Evolutionary conservation across 2,888 invertebrate genomes (phyloP), one percentile per base, ranked within the genome.

Genomic region (Rhogogaster chlorosoma): DNA sequence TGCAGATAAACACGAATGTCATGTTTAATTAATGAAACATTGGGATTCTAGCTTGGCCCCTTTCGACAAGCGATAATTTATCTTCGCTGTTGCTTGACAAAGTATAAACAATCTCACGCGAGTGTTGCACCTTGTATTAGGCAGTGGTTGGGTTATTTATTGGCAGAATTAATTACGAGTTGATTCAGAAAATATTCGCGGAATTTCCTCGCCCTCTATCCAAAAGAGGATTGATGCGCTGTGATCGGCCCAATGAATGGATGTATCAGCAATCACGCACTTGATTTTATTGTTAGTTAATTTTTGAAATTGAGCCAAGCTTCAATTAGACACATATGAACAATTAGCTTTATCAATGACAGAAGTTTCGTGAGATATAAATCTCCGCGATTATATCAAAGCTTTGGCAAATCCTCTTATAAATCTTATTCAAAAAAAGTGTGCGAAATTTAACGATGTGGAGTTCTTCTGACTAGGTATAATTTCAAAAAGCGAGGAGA

Each of bases 231-330:
- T 29, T 26, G n/a, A 49, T 49, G 61, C 45, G 83, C 83, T 42
- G 67, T 83, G 83, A 83, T 83, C 67, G 83, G 83, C 83, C 83
- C 83, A 83, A 83, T 83, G 29, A 38, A 45, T 83, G 12, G n/a
- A 61, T 83, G 18, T 83, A 49, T 83, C 83, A 83, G 83, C 83
- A 83, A 83, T 83, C 83, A 83, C 83, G 83, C 57, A 61, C 83
- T 42, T 80, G 9, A 10, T 80, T 61, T 61, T 38, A 77, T 45
- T 67, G 29, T 6, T 32, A 4, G 12, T 67, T 67, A 18, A 18
- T 32, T 67, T 67, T 32, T 1, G 5, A 22, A 22, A 18, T 61
- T 22, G 18, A 6, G n/a, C n/a, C 53, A 53, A 53, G 7, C 53
- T 53, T n/a, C 6, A n/a, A 53, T 53, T 7, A n/a, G n/a, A 53